Conservation (phyloP, 2,113 vertebrate genomes). For the Poeciliopsis occidentalis region DNA sequence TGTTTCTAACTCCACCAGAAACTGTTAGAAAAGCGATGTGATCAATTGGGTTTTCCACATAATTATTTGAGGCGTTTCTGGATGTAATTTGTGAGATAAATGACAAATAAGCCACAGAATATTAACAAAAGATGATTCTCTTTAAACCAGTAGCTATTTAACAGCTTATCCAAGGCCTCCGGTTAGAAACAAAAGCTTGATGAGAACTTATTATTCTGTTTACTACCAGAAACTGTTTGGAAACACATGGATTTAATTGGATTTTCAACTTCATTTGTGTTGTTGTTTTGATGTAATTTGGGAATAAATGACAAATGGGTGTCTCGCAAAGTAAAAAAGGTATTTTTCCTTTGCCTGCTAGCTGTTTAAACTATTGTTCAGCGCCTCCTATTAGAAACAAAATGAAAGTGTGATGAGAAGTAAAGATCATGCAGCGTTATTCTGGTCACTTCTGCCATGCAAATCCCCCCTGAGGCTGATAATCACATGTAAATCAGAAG, state of each 20-base stretch:
- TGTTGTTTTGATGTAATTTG: too few species aligned
- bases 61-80: too few species aligned
- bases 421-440: not conserved
- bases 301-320: not conserved
- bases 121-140: not conserved
- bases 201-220: fast-evolving
- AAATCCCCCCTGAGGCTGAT: conserved; percentile 29
- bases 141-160: not conserved
- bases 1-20: too few species aligned
- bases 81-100: not conserved
- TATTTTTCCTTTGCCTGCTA: too few species aligned
- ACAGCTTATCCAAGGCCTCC: not conserved
- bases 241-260: too few species aligned
- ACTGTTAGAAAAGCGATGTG: too few species aligned
- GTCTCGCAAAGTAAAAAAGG: not conserved
- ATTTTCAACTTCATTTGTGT: too few species aligned
- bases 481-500: conserved; percentile 41
- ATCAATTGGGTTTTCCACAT: too few species aligned
- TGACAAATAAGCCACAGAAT: not conserved
- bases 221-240: too few species aligned
- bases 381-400: too few species aligned
- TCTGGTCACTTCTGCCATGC: conserved; percentile 13
- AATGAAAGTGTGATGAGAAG: too few species aligned
- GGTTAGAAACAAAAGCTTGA: not conserved
- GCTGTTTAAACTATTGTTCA: too few species aligned